phyloP scores from a whole-genome alignment of 2,888 invertebrate species.

The Dexiosoma caninum region DNA sequence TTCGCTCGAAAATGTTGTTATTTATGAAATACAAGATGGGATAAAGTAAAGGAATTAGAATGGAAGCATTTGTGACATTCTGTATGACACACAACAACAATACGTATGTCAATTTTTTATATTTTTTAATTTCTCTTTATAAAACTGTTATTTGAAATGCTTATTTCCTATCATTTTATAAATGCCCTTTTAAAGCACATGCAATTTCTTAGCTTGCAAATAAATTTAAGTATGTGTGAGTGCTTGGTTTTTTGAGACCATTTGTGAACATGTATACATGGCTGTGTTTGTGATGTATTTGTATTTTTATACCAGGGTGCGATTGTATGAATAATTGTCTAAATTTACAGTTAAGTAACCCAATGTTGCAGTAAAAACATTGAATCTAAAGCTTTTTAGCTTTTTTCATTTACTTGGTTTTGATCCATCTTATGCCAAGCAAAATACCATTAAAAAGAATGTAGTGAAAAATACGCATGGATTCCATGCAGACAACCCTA shows the following conservation, averaged over 20 bases:
- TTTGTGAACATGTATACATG: background rate
- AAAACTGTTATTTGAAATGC: slow-evolving; percentile 3
- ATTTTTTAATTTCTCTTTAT: background rate
- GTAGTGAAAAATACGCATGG: background rate
- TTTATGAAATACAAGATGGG: background rate
- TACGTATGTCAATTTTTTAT: slow-evolving; percentile 23
- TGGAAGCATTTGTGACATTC: slow-evolving; percentile 49
- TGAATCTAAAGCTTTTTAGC: slow-evolving; percentile 2
- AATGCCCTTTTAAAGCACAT: background rate
- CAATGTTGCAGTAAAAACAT: slow-evolving; percentile 2
- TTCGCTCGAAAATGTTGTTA: background rate
- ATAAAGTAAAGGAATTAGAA: background rate
- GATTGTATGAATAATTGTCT: slow-evolving; percentile 27
- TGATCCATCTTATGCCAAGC: background rate
- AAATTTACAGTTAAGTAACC: slow-evolving; percentile 37
- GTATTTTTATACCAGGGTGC: background rate
- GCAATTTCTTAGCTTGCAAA: background rate
- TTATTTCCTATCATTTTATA: background rate
- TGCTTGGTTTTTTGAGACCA: background rate
- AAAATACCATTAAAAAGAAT: background rate
- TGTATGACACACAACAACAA: slow-evolving; percentile 40
- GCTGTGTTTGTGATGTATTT: background rate
- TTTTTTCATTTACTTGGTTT: too few relatives aligned
- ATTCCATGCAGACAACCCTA: background rate
- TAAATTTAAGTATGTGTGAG: background rate